Conservation (phyloP, 2,113 vertebrate genomes). For the Mormoops blainvillei region DNA sequence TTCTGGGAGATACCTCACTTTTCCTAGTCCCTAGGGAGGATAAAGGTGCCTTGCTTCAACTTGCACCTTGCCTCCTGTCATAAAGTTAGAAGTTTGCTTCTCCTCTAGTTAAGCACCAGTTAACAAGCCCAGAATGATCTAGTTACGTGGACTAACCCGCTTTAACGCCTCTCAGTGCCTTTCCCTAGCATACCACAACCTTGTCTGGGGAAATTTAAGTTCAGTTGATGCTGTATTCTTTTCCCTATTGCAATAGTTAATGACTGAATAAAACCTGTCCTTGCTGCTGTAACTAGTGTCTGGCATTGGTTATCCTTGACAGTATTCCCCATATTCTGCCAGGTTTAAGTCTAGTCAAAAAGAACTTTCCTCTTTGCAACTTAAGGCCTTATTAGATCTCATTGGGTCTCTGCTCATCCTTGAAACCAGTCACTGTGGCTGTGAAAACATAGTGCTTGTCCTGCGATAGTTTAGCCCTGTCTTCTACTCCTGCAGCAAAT, state of each 20-base stretch:
- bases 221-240: neutral
- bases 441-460: neutral
- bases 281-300: neutral
- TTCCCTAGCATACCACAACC: neutral
- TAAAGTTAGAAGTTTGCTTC: neutral
- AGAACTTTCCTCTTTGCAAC: neutral
- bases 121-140: neutral
- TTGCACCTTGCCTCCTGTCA: neutral
- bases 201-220: neutral
- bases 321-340: neutral
- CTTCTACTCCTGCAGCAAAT: neutral
- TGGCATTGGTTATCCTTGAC: neutral
- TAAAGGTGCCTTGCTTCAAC: neutral
- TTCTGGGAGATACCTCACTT: neutral
- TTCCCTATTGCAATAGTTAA: neutral
- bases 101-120: neutral
- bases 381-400: neutral
- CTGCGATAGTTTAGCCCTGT: neutral
- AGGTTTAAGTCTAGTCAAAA: neutral
- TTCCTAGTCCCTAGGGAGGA: neutral
- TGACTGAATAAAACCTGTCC: neutral
- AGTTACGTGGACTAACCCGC: no score
- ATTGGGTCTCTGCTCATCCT: neutral
- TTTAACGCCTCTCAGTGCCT: neutral
- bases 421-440: neutral